phyloP scores from a whole-genome alignment of 2,113 vertebrate genomes.

The Lonchura striata region DNA sequence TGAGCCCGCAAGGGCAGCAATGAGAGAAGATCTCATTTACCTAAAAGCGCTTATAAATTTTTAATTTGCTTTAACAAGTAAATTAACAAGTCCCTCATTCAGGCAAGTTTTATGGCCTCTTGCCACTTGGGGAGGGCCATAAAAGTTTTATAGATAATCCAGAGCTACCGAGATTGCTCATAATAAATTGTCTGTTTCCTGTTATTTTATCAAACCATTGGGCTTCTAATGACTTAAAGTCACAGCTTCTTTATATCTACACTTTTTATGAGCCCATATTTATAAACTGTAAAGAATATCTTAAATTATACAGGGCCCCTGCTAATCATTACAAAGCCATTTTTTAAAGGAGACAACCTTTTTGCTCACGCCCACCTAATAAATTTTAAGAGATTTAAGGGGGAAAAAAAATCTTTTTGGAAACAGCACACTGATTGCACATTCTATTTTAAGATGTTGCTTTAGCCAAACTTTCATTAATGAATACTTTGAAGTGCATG shows the following conservation, averaged over 20 bases:
- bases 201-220: conserved; percentile 90
- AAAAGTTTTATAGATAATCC: conserved; percentile 99
- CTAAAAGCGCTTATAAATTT: conserved; percentile 99
- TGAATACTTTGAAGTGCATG: neutral
- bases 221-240: conserved; percentile 88
- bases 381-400: conserved; percentile 45
- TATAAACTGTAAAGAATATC: conserved; percentile 84
- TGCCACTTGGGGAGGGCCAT: conserved; percentile 93
- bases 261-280: conserved; percentile 84
- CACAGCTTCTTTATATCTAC: conserved; percentile 77
- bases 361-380: conserved; percentile 46
- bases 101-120: conserved; percentile 97
- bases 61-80: conserved; percentile 99
- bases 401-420: neutral
- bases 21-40: conserved; percentile 99
- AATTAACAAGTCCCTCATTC: conserved; percentile 99
- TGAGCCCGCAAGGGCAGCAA: conserved; percentile 86
- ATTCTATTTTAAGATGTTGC: conserved; percentile 24
- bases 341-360: conserved; percentile 60
- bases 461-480: conserved; percentile 48
- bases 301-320: conserved; percentile 76
- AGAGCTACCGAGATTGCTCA: conserved; percentile 88
- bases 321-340: conserved; percentile 65
- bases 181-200: conserved; percentile 99
- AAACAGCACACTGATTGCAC: neutral